phyloP scores from a whole-genome alignment of 2,797 vertebrate genomes.

The Amphiprion clarkii region DNA sequence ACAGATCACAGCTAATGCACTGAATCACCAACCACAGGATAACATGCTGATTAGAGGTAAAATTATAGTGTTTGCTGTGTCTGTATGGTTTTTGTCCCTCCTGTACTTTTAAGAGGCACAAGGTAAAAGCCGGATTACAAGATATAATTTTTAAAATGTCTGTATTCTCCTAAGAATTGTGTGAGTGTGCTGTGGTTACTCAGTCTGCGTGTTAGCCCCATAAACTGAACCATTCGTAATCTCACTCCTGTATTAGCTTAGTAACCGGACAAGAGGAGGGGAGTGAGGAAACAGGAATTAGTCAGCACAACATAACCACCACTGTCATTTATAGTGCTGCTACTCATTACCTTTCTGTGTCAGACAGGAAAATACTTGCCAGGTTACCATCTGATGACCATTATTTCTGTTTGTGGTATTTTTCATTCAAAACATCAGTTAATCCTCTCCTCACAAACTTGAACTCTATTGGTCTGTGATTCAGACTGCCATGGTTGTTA shows the following conservation, averaged over 20 bases:
- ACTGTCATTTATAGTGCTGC: slow-evolving; percentile 30
- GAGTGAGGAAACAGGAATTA: slow-evolving; percentile 1
- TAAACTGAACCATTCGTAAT: slow-evolving; percentile 34
- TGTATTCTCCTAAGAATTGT: neutral
- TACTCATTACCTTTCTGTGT: slow-evolving; percentile 41
- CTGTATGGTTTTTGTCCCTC: slow-evolving; percentile 11
- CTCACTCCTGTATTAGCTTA: slow-evolving; percentile 6
- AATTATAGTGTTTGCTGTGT: slow-evolving; percentile 52
- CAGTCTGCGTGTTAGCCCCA: slow-evolving; percentile 23
- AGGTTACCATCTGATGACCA: slow-evolving; percentile 21
- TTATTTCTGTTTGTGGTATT: neutral
- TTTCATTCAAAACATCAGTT: neutral
- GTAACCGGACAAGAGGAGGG: slow-evolving; percentile 18
- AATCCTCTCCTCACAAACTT: neutral
- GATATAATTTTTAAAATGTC: slow-evolving; percentile 23
- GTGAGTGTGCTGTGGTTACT: slow-evolving; percentile 19
- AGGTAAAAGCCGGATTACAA: slow-evolving; percentile 31
- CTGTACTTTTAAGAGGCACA: slow-evolving; percentile 9
- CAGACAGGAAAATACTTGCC: slow-evolving; percentile 20
- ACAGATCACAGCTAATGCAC: slow-evolving; percentile 70
- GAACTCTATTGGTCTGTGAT: neutral
- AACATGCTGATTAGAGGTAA: slow-evolving; percentile 60
- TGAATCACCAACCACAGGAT: slow-evolving; percentile 59
- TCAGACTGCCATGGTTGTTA: slow-evolving; percentile 3
- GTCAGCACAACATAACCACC: slow-evolving; percentile 18